Percentiles rank a stretch among this genome's conserved stretches.
Evolutionary conservation across 2,113 vertebrate species (phyloP).

Genomic region (Calidris pugnax): DNA sequence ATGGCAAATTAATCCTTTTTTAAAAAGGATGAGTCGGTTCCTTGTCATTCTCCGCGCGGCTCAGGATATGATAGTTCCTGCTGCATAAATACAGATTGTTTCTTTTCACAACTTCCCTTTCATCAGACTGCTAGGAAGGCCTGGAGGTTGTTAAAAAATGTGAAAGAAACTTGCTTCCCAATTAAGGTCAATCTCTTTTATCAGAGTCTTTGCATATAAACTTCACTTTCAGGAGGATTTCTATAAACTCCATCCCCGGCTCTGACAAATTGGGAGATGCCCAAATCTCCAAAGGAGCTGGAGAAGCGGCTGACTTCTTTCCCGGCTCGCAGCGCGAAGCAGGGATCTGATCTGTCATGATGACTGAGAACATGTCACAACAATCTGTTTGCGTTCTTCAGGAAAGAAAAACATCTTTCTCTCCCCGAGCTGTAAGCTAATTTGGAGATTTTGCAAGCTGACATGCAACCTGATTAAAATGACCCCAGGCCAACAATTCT

Average conservation of each 20-base stretch:
- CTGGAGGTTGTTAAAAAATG: slow-evolving; percentile 53
- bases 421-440: slow-evolving; percentile 74
- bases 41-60: neutral
- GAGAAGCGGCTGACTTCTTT: slow-evolving; percentile 45
- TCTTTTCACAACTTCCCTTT: slow-evolving; percentile 54
- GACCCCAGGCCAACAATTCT: slow-evolving; percentile 73
- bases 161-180: slow-evolving; percentile 55
- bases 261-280: slow-evolving; percentile 62
- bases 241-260: slow-evolving; percentile 36
- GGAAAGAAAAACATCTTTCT: slow-evolving; percentile 77
- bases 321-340: slow-evolving; percentile 9
- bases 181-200: slow-evolving; percentile 59
- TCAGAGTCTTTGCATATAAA: slow-evolving; percentile 47
- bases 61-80: slow-evolving; percentile 41
- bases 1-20: slow-evolving; percentile 55
- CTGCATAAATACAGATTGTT: slow-evolving; percentile 57
- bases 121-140: slow-evolving; percentile 50
- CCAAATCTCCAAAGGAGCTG: slow-evolving; percentile 55
- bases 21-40: slow-evolving; percentile 34
- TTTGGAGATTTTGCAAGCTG: slow-evolving; percentile 79
- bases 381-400: slow-evolving; percentile 78
- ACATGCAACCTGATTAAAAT: slow-evolving; percentile 80
- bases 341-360: slow-evolving; percentile 75
- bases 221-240: slow-evolving; percentile 60
- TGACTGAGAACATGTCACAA: slow-evolving; percentile 79